phyloP scores from a whole-genome alignment of 2,113 vertebrate species.

The Pyrgilauda ruficollis region DNA sequence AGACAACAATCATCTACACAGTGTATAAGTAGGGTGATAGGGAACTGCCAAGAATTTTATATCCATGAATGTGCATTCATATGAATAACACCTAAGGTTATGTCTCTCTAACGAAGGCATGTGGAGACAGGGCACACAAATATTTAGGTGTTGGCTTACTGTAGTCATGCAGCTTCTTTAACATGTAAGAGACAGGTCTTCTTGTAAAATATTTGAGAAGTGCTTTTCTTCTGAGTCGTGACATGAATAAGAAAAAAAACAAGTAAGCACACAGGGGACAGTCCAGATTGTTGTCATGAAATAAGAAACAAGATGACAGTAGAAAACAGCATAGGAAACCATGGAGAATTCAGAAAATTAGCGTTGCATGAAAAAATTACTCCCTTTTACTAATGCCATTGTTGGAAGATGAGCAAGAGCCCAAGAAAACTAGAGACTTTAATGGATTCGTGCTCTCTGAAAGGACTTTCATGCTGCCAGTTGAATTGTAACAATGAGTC shows the following conservation, averaged over 20 bases:
- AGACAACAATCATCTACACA: neutral
- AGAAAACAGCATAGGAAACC: neutral
- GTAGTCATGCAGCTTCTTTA: slow-evolving; percentile 53
- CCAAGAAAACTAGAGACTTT: neutral
- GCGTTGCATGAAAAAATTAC: neutral
- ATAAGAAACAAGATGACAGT: neutral
- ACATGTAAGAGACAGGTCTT: neutral
- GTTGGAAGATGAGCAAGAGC: neutral
- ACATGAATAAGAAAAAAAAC: neutral
- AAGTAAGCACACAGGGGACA: neutral
- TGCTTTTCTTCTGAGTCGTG: neutral
- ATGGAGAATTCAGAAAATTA: neutral
- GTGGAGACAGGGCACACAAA: slow-evolving; percentile 66
- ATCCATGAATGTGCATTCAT: slow-evolving; percentile 27
- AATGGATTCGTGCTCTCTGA: neutral
- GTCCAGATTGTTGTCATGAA: neutral
- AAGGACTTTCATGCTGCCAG: neutral
- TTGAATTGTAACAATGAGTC: neutral
- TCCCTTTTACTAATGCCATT: neutral
- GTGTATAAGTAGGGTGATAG: neutral
- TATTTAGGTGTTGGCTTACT: slow-evolving; percentile 66
- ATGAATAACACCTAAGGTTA: slow-evolving; percentile 62
- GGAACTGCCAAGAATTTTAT: slow-evolving; percentile 5
- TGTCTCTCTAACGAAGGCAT: slow-evolving; percentile 38
- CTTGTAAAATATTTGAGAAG: neutral